Conservation (phyloP, 2,113 vertebrate species). For the Colistium nudipinnis region DNA sequence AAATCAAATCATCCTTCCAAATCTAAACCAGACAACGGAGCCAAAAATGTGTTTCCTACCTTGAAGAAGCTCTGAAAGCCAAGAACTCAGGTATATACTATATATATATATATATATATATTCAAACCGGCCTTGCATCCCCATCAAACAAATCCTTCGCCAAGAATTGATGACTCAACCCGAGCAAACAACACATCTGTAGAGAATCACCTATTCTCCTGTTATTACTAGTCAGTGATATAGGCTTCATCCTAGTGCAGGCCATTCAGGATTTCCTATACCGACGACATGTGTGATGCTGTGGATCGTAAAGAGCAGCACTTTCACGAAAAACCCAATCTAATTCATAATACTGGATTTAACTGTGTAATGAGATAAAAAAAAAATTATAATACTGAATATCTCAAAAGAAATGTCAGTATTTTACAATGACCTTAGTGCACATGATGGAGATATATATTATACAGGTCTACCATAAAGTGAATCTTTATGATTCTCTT, state of each 20-base stretch:
- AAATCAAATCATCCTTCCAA: conserved; percentile 35
- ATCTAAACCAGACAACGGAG: conserved; percentile 27
- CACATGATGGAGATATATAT: not conserved
- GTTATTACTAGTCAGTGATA: not conserved
- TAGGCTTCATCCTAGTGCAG: not conserved
- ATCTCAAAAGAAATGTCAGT: not conserved
- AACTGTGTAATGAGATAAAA: not conserved
- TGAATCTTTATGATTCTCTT: not conserved
- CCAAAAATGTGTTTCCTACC: conserved; percentile 33
- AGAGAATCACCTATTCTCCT: not conserved
- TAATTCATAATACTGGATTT: conserved; percentile 10
- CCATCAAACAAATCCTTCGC: conserved; percentile 4
- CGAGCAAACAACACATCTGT: conserved; percentile 13
- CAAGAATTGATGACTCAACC: conserved; percentile 5
- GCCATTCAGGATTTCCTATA: conserved; percentile 13
- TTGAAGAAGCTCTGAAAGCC: conserved; percentile 26
- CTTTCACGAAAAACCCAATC: not conserved
- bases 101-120: too few species aligned
- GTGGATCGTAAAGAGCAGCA: not conserved
- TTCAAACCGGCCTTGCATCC: conserved; percentile 7
- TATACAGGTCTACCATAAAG: not conserved
- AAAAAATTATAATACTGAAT: too few species aligned
- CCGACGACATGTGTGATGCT: conserved; percentile 15
- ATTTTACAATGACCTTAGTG: not conserved
- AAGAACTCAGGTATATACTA: conserved; percentile 18